phyloP scores from a whole-genome alignment of 2,888 invertebrate species.

The Aplocera efformata region DNA sequence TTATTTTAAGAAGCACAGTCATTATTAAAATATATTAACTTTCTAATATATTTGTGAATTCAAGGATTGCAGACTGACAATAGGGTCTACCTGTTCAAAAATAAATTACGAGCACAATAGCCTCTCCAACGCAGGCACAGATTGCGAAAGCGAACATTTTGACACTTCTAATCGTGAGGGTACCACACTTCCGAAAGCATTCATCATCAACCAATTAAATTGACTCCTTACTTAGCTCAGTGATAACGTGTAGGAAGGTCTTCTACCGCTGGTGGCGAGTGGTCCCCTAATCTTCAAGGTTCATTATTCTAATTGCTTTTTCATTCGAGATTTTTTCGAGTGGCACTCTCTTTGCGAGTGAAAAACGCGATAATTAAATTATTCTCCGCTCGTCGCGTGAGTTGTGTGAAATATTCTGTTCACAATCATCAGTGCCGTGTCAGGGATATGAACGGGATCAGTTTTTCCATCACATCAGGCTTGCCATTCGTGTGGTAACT shows the following conservation, averaged over 20 bases:
- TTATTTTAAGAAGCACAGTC: constrained; percentile 14
- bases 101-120: constrained; percentile 48
- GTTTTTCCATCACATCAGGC: background rate
- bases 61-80: constrained; percentile 18
- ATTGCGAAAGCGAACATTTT: constrained; percentile 58
- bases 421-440: background rate
- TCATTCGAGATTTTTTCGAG: constrained; percentile 66
- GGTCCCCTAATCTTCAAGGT: constrained; percentile 41
- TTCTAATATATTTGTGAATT: constrained; percentile 4
- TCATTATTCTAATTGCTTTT: constrained; percentile 68
- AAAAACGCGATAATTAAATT: constrained; percentile 73
- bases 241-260: constrained; percentile 21
- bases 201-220: constrained; percentile 17
- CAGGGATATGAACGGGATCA: background rate
- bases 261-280: constrained; percentile 26
- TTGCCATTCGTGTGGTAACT: no score
- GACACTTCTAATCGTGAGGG: constrained; percentile 39
- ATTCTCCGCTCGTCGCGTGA: constrained; percentile 47
- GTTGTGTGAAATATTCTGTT: constrained; percentile 12
- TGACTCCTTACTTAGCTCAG: constrained; percentile 9
- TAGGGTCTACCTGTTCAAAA: constrained; percentile 37
- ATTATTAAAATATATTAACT: no score
- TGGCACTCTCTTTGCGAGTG: constrained; percentile 55
- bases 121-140: constrained; percentile 61
- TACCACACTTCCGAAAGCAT: constrained; percentile 15